Percentiles rank a stretch among this genome's conserved stretches.
These are phyloP conservation scores for Acanthosepion pharaonis DNA, from an alignment of 2,888 invertebrate genomes.

Conservation along the genomic window DNA sequence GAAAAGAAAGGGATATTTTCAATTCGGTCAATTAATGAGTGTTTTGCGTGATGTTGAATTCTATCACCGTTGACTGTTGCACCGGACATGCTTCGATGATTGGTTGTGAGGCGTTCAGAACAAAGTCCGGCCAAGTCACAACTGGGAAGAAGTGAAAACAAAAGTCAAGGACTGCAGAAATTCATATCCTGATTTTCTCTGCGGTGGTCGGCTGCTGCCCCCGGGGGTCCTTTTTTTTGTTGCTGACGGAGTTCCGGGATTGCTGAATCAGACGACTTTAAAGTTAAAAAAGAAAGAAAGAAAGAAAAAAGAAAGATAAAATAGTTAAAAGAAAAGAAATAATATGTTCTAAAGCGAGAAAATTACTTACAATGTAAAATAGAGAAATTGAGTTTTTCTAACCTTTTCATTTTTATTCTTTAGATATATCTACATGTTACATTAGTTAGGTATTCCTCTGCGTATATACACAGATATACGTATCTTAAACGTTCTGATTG, in stretches of 20 bases:
- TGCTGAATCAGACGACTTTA: not conserved
- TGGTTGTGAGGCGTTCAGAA: not conserved
- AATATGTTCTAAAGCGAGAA: no score
- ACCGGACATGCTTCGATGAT: not conserved
- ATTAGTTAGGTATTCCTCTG: no score
- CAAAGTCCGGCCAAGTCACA: not conserved
- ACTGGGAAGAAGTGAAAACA: not conserved
- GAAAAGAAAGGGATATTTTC: not conserved
- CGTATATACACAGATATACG: no score
- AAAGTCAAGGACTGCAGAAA: not conserved
- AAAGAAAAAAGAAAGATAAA: not conserved
- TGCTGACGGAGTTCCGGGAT: not conserved
- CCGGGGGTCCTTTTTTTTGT: not conserved
- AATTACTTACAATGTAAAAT: not conserved
- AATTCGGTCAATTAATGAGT: not conserved
- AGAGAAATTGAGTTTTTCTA: not conserved
- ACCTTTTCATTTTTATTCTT: not conserved
- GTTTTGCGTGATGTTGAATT: not conserved
- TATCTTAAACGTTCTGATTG: no score
- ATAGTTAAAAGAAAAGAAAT: not conserved
- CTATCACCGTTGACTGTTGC: not conserved
- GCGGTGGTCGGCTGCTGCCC: not conserved
- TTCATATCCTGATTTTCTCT: constrained; percentile 16
- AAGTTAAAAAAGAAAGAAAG: not conserved
- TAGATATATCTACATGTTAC: no score